Base-by-base conservation (phyloP, 2,888 invertebrate genomes). In the Gerris lacustris region DNA sequence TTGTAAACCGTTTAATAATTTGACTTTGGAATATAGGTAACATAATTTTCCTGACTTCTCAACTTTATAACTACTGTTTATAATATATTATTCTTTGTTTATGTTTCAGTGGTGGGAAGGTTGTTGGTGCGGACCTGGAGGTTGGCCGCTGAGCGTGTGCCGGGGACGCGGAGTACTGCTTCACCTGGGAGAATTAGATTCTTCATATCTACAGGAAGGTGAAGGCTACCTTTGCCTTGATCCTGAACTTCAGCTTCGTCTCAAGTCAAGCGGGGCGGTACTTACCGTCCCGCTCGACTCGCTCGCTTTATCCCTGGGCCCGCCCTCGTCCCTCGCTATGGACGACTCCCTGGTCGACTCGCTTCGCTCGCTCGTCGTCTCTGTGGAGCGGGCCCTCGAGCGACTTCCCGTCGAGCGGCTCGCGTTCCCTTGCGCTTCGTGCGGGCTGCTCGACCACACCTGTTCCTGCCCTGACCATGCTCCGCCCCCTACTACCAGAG, bases 121-220 rank as follows among this genome's bases (percentile, higher is more conserved):
- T 82, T 71, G 74, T 66, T 68, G 72, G 15, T 87, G 87, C 80
- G 88, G 87, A 87, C 88, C 88, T 73, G 81, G 67, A 63, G 88
- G 87, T 80, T 88, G 88, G 88, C 88, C 88, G 73, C 81, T 88
- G 80, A 85, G 86, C 78, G 82, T 87, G 77, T 84, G 84, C 76
- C 79, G 79, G 71, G 83, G 79, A 71, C 83, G 84, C 78, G 87
- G 86, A 76, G 81, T 88, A 78, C 83, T 86, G 77, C 80, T 87
- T 76, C 87, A 87, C 78, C 81, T 88, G 78, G 86, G 86, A 75
- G 84, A 85, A 76, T 82, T 86, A 79, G 85, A 86, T 78, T 83
- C 85, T 74, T 84, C 85, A 74, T 80, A 84, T 76, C 80, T 87
- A 75, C 83, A 86, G 77, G 83, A 84, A 78, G 83, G 84, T 78